Base-by-base conservation (phyloP, 1,140 invertebrate genomes). In the Lasioglossum baleicum region DNA sequence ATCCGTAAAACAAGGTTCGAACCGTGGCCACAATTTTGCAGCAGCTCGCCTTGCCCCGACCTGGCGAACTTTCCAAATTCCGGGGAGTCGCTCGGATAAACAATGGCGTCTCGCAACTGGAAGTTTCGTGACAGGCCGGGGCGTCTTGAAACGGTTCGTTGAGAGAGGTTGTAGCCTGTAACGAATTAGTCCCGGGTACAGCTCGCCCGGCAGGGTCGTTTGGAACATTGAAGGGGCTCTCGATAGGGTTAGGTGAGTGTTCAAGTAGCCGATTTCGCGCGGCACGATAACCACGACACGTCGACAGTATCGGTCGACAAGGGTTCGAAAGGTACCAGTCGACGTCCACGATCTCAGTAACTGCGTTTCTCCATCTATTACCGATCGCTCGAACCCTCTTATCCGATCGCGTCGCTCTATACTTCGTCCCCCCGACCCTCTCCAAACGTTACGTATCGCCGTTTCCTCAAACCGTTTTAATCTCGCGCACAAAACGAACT, bases 231-330 rank as follows among this genome's bases (percentile, higher is more conserved):
- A 63, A 65, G 72, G 40, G 75, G 69, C 51, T n/a, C 74, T 82
- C 65, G 71, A 70, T 79, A 64, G 51, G 61, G 64, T 84, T 80
- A 81, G 42, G 70, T 60, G 67, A 82, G 60, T 64, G 83, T 85
- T 79, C 69, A 85, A 84, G 72, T 80, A 35, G 68, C 64, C 60
- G 83, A 81, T 81, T 85, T 83, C 40, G 35, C 71, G 67, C 58
- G 72, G 69, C 75, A 75, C 72, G 80, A 82, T 86, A 79, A 82
- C 58, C 75, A 60, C 75, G 80, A 81, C 63, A 63, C 79, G 68
- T 67, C 53, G 44, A 42, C 60, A 35, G 56, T 44, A 60, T 68
- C 64, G 42, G 22, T 68, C 75, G 80, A 76, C 78, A 71, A 81
- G 73, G 20, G 48, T 56, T 75, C 56, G 31, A 53, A 48, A 75